Base-by-base conservation (phyloP, 2,888 invertebrate genomes). In the Tridacna crocea region DNA sequence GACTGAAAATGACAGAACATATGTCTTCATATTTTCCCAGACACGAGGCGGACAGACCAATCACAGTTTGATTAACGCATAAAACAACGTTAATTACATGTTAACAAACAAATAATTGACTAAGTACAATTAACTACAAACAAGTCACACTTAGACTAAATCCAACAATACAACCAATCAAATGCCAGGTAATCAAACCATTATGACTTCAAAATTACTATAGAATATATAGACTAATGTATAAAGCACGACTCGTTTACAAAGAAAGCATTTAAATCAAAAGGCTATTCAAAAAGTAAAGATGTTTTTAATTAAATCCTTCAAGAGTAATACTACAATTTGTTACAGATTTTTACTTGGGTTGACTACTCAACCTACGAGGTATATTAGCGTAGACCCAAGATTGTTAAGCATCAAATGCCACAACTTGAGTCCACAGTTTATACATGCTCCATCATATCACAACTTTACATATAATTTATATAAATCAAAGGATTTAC, bases 211-310 rank as follows among this genome's bases (percentile, higher is more conserved):
- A 12, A 26, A 70, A 61, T 61, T 4, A 61, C 61, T 4, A 61
- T 61, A 4, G 22, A 61, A 61, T 24, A 4, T 24, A 22, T n/a
- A n/a, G n/a, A 70, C 51, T 51, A 51, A 70, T 22, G 36, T 13
- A 66, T 46, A 66, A 46, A 66, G 46, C 47, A 66, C 36, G 47
- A 51, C 70, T 70, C 70, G 70, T n/a, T 70, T 51, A 10, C 51
- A 51, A 70, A 19, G 70, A 70, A 70, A 70, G 19, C 70, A 22
- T 26, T 6, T 3, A 51, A 70, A 70, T 70, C 22, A 51, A 47
- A n/a, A 24, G 70, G 22, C n/a, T 70, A 51, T 51, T 70, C 70
- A 70, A 51, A 48, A 70, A 70, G 51, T 70, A 70, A 70, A 51
- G 48, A 24, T 70, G 70, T 70, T 70, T 70, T 70, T 51, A 70